A percentile compares a stretch with the other conserved stretches of the same genome.
Conservation (phyloP, 2,113 vertebrate species). For the Lophura nycthemera region DNA sequence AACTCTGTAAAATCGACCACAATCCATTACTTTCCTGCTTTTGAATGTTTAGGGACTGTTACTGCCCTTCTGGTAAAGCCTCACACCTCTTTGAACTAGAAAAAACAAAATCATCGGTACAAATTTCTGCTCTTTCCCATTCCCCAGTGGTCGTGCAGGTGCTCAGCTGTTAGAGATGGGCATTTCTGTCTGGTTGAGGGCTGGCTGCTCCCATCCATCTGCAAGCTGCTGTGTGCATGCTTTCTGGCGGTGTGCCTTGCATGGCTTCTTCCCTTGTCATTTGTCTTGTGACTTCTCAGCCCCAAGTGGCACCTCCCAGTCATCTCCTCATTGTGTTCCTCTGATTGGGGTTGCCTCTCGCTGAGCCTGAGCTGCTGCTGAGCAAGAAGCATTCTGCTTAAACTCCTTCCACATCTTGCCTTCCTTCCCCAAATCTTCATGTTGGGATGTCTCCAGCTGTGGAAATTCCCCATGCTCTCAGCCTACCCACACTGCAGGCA, state of each 20-base stretch:
- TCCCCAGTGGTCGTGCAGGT: not conserved
- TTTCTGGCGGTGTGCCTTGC: not conserved
- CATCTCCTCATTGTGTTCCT: not conserved
- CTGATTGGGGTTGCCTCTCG: not conserved
- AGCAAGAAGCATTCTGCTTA: not conserved
- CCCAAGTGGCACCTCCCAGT: not conserved
- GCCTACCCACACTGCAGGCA: not conserved
- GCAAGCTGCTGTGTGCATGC: not conserved
- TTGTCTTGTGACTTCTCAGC: not conserved
- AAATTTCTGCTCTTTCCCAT: not conserved
- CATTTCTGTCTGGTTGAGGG: not conserved
- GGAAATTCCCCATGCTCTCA: not conserved
- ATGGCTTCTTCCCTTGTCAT: not conserved
- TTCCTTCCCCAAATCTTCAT: not conserved
- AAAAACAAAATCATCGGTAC: not conserved
- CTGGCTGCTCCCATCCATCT: not conserved
- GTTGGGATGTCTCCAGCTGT: not conserved
- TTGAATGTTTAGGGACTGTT: slow-evolving; percentile 9
- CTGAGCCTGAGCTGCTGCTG: not conserved
- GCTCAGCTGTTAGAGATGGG: not conserved
- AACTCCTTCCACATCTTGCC: not conserved
- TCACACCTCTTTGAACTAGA: not conserved
- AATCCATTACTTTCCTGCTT: slow-evolving; percentile 21
- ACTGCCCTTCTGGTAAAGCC: not conserved
- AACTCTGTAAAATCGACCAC: not conserved